Evolutionary conservation across 2,888 invertebrate species (phyloP), one percentile per base, ranked within the genome.

Genomic region (Troides aeacus): DNA sequence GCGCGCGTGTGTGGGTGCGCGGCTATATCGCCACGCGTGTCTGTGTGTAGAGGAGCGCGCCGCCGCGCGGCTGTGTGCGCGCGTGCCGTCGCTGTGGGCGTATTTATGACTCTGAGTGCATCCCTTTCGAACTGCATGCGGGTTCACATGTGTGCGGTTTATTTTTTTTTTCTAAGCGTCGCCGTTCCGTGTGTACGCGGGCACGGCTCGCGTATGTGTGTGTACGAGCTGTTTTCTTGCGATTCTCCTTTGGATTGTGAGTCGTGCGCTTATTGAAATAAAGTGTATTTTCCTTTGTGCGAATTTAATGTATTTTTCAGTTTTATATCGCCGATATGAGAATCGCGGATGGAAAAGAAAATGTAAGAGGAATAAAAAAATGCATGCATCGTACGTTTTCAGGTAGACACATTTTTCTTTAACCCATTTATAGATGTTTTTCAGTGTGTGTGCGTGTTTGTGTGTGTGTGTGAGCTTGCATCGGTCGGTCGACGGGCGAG

Each of bases 371-470:
- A 90, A 87, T 86, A 91, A 92, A 92, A 83, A 92, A 90, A 87
- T 85, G 84, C 84, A 83, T 88, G 88, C 91, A 90, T 90, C 92
- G 91, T 92, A 91, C 87, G 88, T 91, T 91, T 90, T 90, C 92
- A 92, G 92, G 92, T 92, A 92, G 92, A 92, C 92, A 92, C 92
- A 92, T 92, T 91, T 92, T 90, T 92, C 91, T 91, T 90, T 92
- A 92, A 92, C 92, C 91, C 89, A 91, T 92, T 92, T 92, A 92
- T 91, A 89, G 86, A 80, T 77, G 82, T 79, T 83, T 80, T 81
- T 78, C 79, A 30, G 30, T 60, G 64, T 76, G 78, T 82, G 82
- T 87, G 86, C 84, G 89, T 86, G 88, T 21, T 21, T 21, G 21
- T 21, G 21, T 21, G 21, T 21, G 82, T 87, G 86, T 84, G 89